Conservation (phyloP, 2,113 vertebrate species). For the Embiotoca jacksoni region DNA sequence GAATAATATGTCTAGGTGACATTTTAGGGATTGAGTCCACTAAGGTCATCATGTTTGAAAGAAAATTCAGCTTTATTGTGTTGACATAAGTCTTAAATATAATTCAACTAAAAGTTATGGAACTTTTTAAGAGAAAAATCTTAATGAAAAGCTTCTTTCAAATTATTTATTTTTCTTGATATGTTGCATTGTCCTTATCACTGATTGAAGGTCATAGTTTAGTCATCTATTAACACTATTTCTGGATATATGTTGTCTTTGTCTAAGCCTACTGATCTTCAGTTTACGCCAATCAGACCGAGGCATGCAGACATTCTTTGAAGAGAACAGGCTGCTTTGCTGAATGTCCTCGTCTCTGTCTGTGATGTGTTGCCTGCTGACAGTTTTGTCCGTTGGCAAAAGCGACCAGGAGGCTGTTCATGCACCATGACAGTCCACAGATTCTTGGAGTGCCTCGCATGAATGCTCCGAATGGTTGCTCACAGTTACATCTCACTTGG, state of each 20-base stretch:
- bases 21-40: background rate
- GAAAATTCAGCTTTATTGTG: background rate
- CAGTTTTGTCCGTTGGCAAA: constrained; percentile 57
- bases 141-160: background rate
- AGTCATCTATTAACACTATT: constrained; percentile 10
- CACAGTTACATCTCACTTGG: constrained; percentile 49
- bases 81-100: constrained; percentile 5
- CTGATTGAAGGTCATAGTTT: constrained; percentile 15
- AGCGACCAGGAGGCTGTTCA: constrained; percentile 60
- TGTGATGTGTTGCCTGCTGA: constrained; percentile 69
- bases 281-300: constrained; percentile 46
- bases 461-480: constrained; percentile 68
- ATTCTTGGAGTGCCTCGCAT: constrained; percentile 69
- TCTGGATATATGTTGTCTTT: constrained; percentile 37
- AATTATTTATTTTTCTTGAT: background rate
- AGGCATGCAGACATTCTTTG: constrained; percentile 51
- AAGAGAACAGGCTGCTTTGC: constrained; percentile 40
- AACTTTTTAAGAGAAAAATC: too few species aligned
- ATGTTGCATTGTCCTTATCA: background rate
- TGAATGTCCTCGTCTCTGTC: constrained; percentile 51
- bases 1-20: constrained; percentile 1
- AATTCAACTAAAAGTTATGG: background rate
- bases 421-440: constrained; percentile 63
- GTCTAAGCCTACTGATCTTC: constrained; percentile 26
- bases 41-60: background rate